Percentiles rank a stretch among this genome's conserved stretches.
These are phyloP conservation scores for Stenoptilia bipunctidactyla DNA, from an alignment of 2,888 invertebrate genomes.

Conservation along the genomic window DNA sequence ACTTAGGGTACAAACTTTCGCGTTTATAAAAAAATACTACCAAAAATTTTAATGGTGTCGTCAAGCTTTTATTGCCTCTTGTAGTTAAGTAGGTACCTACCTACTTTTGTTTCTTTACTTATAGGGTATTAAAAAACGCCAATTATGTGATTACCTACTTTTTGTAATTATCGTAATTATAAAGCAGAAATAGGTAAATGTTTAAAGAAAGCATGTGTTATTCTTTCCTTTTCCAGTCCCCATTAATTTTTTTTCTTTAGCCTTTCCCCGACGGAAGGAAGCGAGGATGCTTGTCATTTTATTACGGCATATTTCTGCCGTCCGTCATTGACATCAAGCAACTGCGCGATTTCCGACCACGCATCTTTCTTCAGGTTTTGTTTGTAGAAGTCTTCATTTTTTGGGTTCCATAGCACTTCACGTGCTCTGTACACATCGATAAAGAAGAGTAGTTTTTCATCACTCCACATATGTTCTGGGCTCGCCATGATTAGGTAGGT, in stretches of 20 bases:
- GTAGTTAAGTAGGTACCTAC: no score
- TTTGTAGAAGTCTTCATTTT: slow-evolving; percentile 12
- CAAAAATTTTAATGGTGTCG: no score
- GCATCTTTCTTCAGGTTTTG: slow-evolving; percentile 14
- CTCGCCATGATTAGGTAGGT: no score
- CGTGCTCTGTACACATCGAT: slow-evolving; percentile 15
- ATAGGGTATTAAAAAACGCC: no score
- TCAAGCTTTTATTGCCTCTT: no score
- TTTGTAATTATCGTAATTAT: neutral
- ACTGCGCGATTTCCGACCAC: slow-evolving; percentile 13
- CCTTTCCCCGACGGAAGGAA: slow-evolving; percentile 14
- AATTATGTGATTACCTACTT: no score
- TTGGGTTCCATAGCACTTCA: slow-evolving; percentile 16
- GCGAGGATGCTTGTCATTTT: slow-evolving; percentile 9
- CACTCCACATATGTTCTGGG: slow-evolving; percentile 12
- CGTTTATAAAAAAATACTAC: no score
- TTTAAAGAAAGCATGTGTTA: neutral
- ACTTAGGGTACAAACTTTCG: no score
- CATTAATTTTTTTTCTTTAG: slow-evolving; percentile 13
- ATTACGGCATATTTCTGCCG: slow-evolving; percentile 12
- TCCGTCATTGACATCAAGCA: slow-evolving; percentile 12
- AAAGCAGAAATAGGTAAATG: no score
- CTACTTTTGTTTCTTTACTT: no score
- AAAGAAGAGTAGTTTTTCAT: slow-evolving; percentile 13
- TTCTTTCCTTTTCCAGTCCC: slow-evolving; percentile 14